Evolutionary conservation across 2,113 vertebrate species (phyloP).

Genomic region (Delphinapterus leucas): DNA sequence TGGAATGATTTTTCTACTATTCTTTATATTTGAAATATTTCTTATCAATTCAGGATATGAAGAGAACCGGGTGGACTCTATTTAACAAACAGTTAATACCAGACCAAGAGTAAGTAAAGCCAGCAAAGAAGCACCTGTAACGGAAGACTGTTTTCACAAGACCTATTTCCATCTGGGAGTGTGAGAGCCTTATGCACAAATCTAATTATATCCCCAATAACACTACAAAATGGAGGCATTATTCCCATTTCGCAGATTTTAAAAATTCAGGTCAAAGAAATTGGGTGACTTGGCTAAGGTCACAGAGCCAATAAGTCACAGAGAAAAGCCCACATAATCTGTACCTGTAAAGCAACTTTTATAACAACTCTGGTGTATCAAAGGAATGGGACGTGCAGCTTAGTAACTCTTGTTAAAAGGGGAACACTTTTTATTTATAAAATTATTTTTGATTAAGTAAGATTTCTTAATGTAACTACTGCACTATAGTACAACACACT

Average conservation of each 20-base stretch:
- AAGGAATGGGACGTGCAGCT: not conserved
- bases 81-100: not conserved
- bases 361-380: slow-evolving; percentile 15
- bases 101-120: not conserved
- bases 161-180: not conserved
- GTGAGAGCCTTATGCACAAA: not conserved
- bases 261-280: not conserved
- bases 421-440: not conserved
- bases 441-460: slow-evolving; percentile 20
- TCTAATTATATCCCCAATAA: not conserved
- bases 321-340: not conserved
- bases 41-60: not conserved
- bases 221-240: not conserved
- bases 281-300: not conserved
- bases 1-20: not conserved
- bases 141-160: not conserved
- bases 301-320: not conserved
- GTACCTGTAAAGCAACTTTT: not conserved
- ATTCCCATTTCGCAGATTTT: not conserved
- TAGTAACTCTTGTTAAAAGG: not conserved
- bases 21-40: slow-evolving; percentile 42
- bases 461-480: not conserved
- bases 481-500: not conserved
- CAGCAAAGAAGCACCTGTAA: not conserved
- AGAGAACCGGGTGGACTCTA: not conserved